These are phyloP conservation scores for Paratilapia polleni DNA, from an alignment of 2,113 vertebrate genomes.

Conservation along the genomic window DNA sequence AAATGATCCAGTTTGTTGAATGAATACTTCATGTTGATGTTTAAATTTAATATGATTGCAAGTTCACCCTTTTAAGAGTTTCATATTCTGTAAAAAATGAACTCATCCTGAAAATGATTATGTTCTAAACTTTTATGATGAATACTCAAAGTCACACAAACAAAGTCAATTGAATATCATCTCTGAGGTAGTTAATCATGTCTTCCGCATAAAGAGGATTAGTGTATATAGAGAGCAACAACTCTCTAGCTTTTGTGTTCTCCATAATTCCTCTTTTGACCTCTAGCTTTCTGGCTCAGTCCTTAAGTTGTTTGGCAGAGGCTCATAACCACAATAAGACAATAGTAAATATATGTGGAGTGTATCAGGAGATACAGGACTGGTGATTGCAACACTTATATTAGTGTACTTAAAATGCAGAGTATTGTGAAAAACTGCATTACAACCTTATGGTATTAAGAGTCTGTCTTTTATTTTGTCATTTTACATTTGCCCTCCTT, in stretches of 20 bases:
- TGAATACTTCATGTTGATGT: background rate
- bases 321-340: background rate
- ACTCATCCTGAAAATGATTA: background rate
- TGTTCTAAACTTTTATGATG: background rate
- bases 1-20: background rate
- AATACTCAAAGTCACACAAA: background rate
- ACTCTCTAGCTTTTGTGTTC: background rate
- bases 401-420: background rate
- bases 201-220: too few relatives aligned
- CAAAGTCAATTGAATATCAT: too few relatives aligned
- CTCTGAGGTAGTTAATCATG: too few relatives aligned
- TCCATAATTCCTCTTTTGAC: background rate
- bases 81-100: background rate
- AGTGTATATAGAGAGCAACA: too few relatives aligned
- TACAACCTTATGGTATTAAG: background rate
- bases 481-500: conserved; percentile 33
- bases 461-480: conserved; percentile 38
- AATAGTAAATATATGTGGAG: background rate
- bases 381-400: background rate
- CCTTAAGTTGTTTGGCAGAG: too few relatives aligned
- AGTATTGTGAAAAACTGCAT: conserved; percentile 6
- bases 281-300: background rate
- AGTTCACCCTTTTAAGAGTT: background rate
- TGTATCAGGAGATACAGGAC: background rate
- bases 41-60: background rate